Base-by-base conservation (phyloP, 2,888 invertebrate genomes). In the Plagiodera versicolora region DNA sequence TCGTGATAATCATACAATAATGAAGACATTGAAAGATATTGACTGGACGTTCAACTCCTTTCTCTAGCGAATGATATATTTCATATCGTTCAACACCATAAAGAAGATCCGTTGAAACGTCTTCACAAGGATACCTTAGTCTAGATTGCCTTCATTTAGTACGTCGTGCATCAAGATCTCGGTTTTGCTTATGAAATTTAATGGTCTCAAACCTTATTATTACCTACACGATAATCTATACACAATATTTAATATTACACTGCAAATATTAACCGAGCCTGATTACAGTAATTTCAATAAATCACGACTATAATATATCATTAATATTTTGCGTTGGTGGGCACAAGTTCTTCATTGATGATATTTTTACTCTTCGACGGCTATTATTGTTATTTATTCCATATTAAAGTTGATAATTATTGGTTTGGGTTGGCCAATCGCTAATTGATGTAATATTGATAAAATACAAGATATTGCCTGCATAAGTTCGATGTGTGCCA, bases 121-220 rank as follows among this genome's bases (percentile, higher is more conserved):
- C 65, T 64, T 58, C 60, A 63, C 67, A 67, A 67, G 65, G 67
- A 67, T 65, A 65, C 62, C 65, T 61, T 50, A 65, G 65, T 69
- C 67, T 67, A 71, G 69, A 70, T 72, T 70, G 68, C 72, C 71
- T 75, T 74, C 74, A 74, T 74, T 77, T 73, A 74, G 72, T 73
- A 75, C 73, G 74, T 77, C 77, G 77, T 78, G 77, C 76, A 78
- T 78, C 78, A 76, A 75, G 77, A 78, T 78, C 73, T 64, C 61
- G 69, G 75, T 76, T 76, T 78, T 76, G 74, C 77, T 77, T 77
- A 77, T 78, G 76, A 75, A 78, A 77, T 77, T 78, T 77, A 78
- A 78, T 78, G 76, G 77, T 72, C 72, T 67, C 72, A 70, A 74
- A 74, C 73, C 74, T 72, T 77, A 73, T 77, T 77, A 78, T 78